phyloP scores from a whole-genome alignment of 2,888 invertebrate species.

The Cheilosia impressa region DNA sequence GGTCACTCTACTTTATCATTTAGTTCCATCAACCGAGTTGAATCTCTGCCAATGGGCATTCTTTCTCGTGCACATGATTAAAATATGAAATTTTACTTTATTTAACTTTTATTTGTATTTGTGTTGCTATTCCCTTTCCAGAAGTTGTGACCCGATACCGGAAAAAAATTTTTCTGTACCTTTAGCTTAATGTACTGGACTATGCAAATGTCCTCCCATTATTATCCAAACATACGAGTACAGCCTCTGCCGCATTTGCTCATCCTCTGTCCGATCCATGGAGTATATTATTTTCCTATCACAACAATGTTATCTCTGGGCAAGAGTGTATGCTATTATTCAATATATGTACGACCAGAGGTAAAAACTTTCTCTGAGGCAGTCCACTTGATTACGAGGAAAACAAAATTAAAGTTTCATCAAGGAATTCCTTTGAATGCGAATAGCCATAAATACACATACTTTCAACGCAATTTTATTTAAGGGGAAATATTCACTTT shows the following conservation, averaged over 20 bases:
- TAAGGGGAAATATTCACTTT: neutral
- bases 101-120: constrained; percentile 4
- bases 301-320: neutral
- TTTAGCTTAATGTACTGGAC: neutral
- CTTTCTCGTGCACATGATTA: constrained; percentile 32
- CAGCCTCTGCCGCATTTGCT: constrained; percentile 15
- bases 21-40: constrained; percentile 34
- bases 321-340: constrained; percentile 1
- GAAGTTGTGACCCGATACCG: neutral
- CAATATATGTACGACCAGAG: neutral
- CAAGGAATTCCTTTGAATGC: neutral
- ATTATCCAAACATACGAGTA: constrained; percentile 12
- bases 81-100: constrained; percentile 35
- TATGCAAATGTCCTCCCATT: constrained; percentile 33
- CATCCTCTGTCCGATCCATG: neutral
- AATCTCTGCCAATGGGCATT: constrained; percentile 25
- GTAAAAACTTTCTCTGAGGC: neutral
- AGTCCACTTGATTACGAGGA: neutral
- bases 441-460: constrained; percentile 17
- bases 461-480: constrained; percentile 10
- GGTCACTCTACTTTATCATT: constrained; percentile 10
- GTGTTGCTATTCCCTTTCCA: neutral
- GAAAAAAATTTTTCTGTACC: neutral
- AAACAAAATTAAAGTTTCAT: constrained; percentile 25
- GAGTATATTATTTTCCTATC: constrained; percentile 11